Evolutionary conservation across 1,140 invertebrate species (phyloP).

Genomic region (Neodiprion pinetum): DNA sequence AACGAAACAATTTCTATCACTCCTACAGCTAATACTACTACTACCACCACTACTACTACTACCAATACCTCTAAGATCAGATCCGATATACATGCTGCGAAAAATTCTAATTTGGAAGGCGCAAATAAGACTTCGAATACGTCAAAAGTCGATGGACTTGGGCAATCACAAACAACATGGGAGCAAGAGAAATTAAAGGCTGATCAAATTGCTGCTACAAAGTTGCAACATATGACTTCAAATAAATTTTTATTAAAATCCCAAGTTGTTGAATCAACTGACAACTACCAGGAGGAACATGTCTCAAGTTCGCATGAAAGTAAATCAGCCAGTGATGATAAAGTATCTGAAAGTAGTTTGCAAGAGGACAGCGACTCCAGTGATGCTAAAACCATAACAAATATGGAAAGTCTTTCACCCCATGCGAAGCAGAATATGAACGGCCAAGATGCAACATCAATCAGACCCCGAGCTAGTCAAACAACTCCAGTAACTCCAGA

Average conservation of each 20-base stretch:
- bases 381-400: constrained; percentile 46
- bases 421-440: constrained; percentile 33
- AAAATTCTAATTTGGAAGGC: background rate
- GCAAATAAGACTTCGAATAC: background rate
- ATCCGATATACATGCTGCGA: background rate
- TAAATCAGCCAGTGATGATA: constrained; percentile 23
- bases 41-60: background rate
- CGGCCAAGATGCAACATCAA: constrained; percentile 37
- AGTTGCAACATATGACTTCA: constrained; percentile 35
- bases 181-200: constrained; percentile 57
- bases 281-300: background rate
- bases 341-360: constrained; percentile 35
- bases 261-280: constrained; percentile 17
- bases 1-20: background rate
- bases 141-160: constrained; percentile 22
- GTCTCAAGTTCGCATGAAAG: constrained; percentile 11
- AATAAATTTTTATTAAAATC: constrained; percentile 27
- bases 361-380: constrained; percentile 49
- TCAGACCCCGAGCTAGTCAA: constrained; percentile 38
- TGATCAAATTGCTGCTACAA: constrained; percentile 49
- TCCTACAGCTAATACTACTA: background rate
- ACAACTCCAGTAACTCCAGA: constrained; percentile 60
- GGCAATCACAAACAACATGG: constrained; percentile 54
- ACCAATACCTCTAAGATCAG: background rate
- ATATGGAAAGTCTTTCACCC: constrained; percentile 35